Conservation (phyloP, 2,113 vertebrate species). For the Tinamus guttatus region DNA sequence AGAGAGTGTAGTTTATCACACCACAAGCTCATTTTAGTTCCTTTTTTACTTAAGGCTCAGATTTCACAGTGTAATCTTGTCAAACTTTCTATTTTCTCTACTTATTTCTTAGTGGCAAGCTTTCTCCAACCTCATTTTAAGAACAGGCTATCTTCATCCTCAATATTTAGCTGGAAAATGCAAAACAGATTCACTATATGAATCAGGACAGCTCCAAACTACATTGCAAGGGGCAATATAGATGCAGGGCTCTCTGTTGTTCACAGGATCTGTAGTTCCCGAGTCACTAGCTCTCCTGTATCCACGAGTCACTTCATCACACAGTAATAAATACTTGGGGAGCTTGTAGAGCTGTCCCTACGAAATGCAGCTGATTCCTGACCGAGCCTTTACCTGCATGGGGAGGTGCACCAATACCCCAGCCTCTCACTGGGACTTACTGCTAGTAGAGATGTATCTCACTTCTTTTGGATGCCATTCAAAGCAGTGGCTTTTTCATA, state of each 20-base stretch:
- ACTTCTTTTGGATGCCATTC: neutral
- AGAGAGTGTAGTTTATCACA: neutral
- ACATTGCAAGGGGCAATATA: accelerated
- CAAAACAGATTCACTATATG: neutral
- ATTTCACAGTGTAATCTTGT: neutral
- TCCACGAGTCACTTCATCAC: neutral
- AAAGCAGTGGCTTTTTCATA: neutral
- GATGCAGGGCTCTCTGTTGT: neutral
- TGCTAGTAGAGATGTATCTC: neutral
- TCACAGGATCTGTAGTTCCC: neutral
- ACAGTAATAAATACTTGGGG: neutral
- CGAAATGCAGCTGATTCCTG: neutral
- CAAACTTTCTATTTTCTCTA: neutral
- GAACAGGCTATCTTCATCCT: neutral
- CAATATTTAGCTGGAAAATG: neutral
- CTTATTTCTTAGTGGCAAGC: neutral
- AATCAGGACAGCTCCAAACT: neutral
- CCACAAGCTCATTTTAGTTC: neutral
- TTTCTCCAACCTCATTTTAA: neutral
- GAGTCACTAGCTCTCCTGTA: neutral
- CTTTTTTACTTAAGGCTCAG: neutral
- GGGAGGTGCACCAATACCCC: neutral
- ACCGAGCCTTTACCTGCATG: neutral
- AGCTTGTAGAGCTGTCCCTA: neutral
- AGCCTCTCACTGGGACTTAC: accelerated